Percentiles rank a stretch among this genome's conserved stretches.
Conservation (phyloP, 2,797 vertebrate species). For the Xerus rutilus region DNA sequence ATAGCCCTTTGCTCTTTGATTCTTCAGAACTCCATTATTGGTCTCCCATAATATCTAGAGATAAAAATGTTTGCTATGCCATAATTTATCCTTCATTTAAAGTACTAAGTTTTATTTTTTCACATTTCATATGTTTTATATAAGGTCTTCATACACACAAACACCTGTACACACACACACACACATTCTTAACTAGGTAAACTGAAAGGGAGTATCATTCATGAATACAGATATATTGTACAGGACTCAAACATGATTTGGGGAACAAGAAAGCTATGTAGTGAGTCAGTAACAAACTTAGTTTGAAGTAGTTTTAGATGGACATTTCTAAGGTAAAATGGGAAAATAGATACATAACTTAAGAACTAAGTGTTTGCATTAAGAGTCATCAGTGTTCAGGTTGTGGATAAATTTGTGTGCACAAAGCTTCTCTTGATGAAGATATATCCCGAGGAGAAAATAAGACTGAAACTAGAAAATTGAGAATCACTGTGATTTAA, state of each 20-base stretch:
- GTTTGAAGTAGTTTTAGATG: neutral
- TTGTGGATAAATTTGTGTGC: neutral
- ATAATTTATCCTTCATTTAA: neutral
- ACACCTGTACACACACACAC: neutral
- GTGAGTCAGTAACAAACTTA: neutral
- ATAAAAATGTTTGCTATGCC: neutral
- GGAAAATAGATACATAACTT: neutral
- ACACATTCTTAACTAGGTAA: neutral
- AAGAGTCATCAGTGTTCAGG: neutral
- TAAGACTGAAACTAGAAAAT: neutral
- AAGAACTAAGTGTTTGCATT: neutral
- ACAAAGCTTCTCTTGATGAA: neutral
- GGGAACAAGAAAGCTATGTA: neutral
- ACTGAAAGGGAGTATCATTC: neutral
- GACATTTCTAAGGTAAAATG: neutral
- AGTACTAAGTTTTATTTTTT: neutral
- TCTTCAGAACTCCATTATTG: neutral
- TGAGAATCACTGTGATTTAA: neutral
- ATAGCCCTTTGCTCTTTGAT: neutral
- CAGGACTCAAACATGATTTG: neutral
- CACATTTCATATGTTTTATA: neutral
- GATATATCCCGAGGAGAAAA: neutral
- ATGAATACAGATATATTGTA: neutral
- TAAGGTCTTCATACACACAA: neutral
- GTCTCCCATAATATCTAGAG: neutral